These are phyloP conservation scores for Amiota mariae DNA, from an alignment of 2,888 invertebrate species.

Conservation along the genomic window DNA sequence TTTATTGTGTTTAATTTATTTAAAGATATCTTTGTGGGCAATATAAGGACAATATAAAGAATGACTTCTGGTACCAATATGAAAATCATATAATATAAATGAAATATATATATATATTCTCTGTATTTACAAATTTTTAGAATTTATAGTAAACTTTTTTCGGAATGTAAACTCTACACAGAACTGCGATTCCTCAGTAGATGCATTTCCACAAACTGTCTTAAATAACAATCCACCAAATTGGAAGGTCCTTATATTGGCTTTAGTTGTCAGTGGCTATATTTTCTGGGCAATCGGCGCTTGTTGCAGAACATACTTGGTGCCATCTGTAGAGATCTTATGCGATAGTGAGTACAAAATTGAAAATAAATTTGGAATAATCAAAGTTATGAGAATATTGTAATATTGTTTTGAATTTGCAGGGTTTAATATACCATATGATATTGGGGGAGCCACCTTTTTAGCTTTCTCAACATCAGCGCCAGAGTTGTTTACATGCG, in stretches of 20 bases:
- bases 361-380: neutral
- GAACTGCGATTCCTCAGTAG: neutral
- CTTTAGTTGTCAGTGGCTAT: neutral
- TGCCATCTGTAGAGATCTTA: slow-evolving; percentile 1
- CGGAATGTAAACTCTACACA: too few relatives aligned
- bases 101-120: too few relatives aligned
- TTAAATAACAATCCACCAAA: neutral
- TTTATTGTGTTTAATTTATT: too few relatives aligned
- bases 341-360: slow-evolving; percentile 4
- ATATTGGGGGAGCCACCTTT: slow-evolving; percentile 19
- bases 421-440: slow-evolving; percentile 19
- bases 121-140: too few relatives aligned
- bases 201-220: neutral
- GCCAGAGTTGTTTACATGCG: slow-evolving; percentile 5
- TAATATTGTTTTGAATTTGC: neutral
- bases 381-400: too few relatives aligned
- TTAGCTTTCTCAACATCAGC: slow-evolving; percentile 15
- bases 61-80: too few relatives aligned
- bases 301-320: slow-evolving; percentile 4
- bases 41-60: too few relatives aligned
- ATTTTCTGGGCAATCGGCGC: slow-evolving; percentile 1
- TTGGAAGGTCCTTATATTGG: neutral
- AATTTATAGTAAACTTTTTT: too few relatives aligned
- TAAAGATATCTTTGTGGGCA: too few relatives aligned
- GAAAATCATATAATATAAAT: too few relatives aligned